Base-by-base conservation (phyloP, 1,140 invertebrate species). In the Oryzaephilus surinamensis region DNA sequence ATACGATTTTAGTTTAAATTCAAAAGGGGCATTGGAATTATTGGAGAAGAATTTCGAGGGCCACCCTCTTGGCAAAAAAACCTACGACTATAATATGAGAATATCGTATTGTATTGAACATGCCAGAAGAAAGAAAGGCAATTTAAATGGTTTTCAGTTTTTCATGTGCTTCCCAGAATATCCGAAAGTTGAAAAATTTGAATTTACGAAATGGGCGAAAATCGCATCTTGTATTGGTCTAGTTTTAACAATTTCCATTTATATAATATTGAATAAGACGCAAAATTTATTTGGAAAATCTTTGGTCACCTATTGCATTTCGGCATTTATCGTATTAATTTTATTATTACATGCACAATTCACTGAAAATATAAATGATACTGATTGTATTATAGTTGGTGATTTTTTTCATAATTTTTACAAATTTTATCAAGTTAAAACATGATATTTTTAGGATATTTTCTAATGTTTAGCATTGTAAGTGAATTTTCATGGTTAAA, bases 401-500 rank as follows among this genome's bases (percentile, higher is more conserved):
- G 30, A 28, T n/a, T 43, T n/a, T 6, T 27, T 13, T 19, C n/a
- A 10, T 12, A 2, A 3, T 34, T 4, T 34, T 17, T 4, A 15
- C 18, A 38, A 27, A 14, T 37, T 37, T 26, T 37, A 37, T 16
- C 16, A 6, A 10, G 13, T 13, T 13, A 8, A 16, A n/a, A 11
- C 20, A 6, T n/a, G 15, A 6, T 28, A 26, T 16, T 38, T 48
- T 38, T 36, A 51, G 50, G 38, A 13, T 52, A 41, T 45, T 14
- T 41, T 7, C 19, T 44, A 10, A 32, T 50, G 23, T 49, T 46
- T 13, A 41, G 41, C 8, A 38, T 21, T 7, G 32, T 39, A 3
- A 23, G 32, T 10, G 21, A 83, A 35, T 93, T 93, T 65, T 81
- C 83, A 43, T 95, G 91, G 91, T 75, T 93, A 55, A 86, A 84